Evolutionary conservation across 1,140 invertebrate genomes (phyloP).

Genomic region (Bilobella aurantiaca): DNA sequence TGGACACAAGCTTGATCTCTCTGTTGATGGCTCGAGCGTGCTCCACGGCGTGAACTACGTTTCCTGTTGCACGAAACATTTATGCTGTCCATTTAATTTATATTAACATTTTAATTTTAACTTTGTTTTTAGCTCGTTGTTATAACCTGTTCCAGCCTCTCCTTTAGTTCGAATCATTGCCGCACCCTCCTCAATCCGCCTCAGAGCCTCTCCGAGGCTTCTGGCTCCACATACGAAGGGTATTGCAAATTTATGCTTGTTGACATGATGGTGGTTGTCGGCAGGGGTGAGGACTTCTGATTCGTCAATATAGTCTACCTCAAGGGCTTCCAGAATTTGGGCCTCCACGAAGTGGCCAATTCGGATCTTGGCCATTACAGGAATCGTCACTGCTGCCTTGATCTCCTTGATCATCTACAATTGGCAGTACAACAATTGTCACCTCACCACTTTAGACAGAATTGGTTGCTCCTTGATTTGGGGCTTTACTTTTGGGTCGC

Average conservation of each 20-base stretch:
- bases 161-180: slow-evolving; percentile 9
- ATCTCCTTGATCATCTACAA: slow-evolving; percentile 9
- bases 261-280: background rate
- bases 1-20: background rate
- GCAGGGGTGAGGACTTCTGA: slow-evolving; percentile 4
- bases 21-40: background rate
- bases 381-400: background rate
- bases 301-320: slow-evolving; percentile 11
- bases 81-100: no score
- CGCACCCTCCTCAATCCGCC: background rate
- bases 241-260: background rate
- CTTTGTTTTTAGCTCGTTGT: no score
- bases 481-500: background rate
- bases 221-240: slow-evolving; percentile 2
- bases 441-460: no score
- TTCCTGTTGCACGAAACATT: background rate
- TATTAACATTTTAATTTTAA: no score
- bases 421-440: no score
- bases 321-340: background rate
- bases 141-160: slow-evolving; percentile 6
- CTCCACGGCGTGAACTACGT: background rate
- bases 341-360: slow-evolving; percentile 10
- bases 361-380: slow-evolving; percentile 4
- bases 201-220: slow-evolving; percentile 3
- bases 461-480: no score